Conservation (phyloP, 1,140 invertebrate genomes). For the Pseudomyrmex cubaensis region DNA sequence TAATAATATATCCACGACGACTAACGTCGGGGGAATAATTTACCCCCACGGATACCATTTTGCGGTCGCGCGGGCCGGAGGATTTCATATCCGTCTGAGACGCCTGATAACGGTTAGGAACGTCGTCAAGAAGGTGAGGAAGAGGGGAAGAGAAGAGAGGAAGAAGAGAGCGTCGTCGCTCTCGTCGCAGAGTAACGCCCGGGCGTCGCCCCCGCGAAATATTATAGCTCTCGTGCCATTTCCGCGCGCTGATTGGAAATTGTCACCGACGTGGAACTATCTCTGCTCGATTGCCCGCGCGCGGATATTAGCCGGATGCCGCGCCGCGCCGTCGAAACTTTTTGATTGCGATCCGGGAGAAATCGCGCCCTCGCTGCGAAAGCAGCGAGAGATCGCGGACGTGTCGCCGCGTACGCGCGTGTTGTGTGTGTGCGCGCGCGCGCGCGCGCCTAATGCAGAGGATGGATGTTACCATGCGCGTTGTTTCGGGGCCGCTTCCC, state of each 20-base stretch:
- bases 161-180: not conserved
- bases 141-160: not conserved
- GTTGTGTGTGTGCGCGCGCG: not conserved
- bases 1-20: conserved; percentile 43
- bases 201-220: conserved; percentile 67
- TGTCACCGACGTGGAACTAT: conserved; percentile 73
- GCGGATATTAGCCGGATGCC: conserved; percentile 77
- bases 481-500: not conserved
- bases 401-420: not conserved
- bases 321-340: conserved; percentile 63
- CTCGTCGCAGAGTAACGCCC: not conserved
- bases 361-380: too few species aligned
- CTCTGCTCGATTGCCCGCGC: conserved; percentile 74
- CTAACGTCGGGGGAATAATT: conserved; percentile 74
- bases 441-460: not conserved
- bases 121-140: not conserved
- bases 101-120: conserved; percentile 72
- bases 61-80: conserved; percentile 70
- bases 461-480: not conserved
- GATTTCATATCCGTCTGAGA: conserved; percentile 83
- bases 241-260: conserved; percentile 79
- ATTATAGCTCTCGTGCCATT: conserved; percentile 75
- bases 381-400: not conserved
- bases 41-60: conserved; percentile 74
- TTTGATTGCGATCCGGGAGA: conserved; percentile 69